Conservation (phyloP, 2,888 invertebrate genomes). For the Caenorhabditis afra region DNA sequence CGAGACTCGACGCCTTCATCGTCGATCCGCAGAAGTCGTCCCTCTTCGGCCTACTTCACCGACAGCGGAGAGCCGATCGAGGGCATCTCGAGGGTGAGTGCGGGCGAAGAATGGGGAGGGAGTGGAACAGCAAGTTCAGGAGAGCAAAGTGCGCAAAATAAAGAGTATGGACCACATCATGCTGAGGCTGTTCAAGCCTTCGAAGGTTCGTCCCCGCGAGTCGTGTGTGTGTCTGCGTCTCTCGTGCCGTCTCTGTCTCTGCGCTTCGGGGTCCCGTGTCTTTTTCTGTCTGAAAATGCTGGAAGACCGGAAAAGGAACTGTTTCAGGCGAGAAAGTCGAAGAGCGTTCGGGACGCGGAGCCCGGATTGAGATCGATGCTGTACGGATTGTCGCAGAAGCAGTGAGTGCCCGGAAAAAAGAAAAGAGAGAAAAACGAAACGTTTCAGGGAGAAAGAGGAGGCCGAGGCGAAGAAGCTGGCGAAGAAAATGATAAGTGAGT, state of each 20-base stretch:
- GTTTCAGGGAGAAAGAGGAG: constrained; percentile 67
- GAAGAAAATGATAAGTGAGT: constrained; percentile 69
- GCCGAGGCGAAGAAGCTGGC: constrained; percentile 64
- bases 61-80: constrained; percentile 55
- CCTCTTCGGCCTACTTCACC: constrained; percentile 53
- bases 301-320: too few species aligned
- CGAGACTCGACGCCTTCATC: constrained; percentile 56
- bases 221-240: constrained; percentile 6
- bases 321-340: constrained; percentile 62
- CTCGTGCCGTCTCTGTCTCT: constrained; percentile 11
- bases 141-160: constrained; percentile 33
- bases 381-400: constrained; percentile 73
- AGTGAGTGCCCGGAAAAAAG: constrained; percentile 44
- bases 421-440: not conserved
- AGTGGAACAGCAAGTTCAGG: constrained; percentile 33
- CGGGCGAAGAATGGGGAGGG: not conserved
- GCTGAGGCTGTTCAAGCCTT: constrained; percentile 44
- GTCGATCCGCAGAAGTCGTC: constrained; percentile 55
- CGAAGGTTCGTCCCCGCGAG: constrained; percentile 35
- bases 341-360: constrained; percentile 60
- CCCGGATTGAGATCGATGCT: constrained; percentile 76
- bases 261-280: constrained; percentile 2
- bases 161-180: constrained; percentile 60
- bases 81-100: constrained; percentile 41
- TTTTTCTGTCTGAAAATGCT: not conserved